These are phyloP conservation scores for Melitaea athalia DNA, from an alignment of 2,888 invertebrate species.

Conservation along the genomic window DNA sequence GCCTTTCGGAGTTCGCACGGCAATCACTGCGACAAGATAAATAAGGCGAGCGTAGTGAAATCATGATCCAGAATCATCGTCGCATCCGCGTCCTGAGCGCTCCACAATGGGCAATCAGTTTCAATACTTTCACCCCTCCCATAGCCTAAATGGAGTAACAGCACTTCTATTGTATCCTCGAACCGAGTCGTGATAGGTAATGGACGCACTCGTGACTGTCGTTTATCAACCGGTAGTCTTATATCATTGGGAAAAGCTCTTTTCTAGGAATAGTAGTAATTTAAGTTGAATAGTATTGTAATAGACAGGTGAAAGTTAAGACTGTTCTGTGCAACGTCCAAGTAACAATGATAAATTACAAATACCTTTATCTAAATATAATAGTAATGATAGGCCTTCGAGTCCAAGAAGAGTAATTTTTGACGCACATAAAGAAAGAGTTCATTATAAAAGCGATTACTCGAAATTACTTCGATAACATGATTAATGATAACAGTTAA, in stretches of 20 bases:
- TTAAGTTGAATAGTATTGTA: conserved; percentile 63
- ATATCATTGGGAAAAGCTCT: conserved; percentile 68
- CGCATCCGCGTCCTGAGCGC: conserved; percentile 50
- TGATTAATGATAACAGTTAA: neutral
- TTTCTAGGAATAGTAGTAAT: conserved; percentile 67
- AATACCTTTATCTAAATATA: conserved; percentile 39
- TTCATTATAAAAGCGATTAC: neutral
- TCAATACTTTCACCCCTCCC: conserved; percentile 73
- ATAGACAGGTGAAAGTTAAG: conserved; percentile 72
- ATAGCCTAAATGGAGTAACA: conserved; percentile 73
- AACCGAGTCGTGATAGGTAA: conserved; percentile 74
- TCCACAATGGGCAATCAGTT: conserved; percentile 72
- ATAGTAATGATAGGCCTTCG: conserved; percentile 17
- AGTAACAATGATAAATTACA: conserved; percentile 49
- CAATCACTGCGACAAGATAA: conserved; percentile 68
- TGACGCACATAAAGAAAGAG: neutral
- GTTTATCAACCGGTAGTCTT: conserved; percentile 69
- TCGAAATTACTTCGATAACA: too few species aligned
- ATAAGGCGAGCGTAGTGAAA: conserved; percentile 66
- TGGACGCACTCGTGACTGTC: conserved; percentile 75
- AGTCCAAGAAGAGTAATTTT: conserved; percentile 5
- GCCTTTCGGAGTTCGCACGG: conserved; percentile 64
- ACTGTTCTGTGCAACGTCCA: conserved; percentile 47
- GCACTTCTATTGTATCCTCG: conserved; percentile 68
- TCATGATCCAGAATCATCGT: conserved; percentile 67